Conservation (phyloP, 2,113 vertebrate species). For the Nothobranchius furzeri region DNA sequence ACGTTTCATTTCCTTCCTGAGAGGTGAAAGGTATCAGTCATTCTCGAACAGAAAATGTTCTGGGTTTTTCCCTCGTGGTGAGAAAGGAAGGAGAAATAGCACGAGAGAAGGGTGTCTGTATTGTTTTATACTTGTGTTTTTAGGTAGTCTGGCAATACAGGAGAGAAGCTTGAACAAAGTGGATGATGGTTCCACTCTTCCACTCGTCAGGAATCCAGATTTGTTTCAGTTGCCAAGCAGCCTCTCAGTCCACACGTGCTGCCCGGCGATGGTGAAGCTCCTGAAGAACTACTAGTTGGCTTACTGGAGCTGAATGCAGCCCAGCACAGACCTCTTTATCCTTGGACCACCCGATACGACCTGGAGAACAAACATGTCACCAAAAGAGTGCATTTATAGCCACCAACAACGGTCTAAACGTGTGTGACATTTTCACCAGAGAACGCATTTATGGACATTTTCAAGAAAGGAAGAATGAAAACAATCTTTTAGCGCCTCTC, state of each 20-base stretch:
- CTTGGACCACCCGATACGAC: conserved; percentile 53
- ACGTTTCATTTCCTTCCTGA: conserved; percentile 18
- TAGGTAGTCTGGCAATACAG: no score
- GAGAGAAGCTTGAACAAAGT: no score
- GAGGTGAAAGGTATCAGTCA: neutral
- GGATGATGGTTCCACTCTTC: neutral
- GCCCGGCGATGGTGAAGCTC: neutral
- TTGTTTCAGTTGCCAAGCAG: conserved; percentile 27
- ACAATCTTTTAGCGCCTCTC: no score
- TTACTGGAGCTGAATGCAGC: conserved; percentile 16
- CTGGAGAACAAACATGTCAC: conserved; percentile 44
- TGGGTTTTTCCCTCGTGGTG: no score
- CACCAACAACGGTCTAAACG: no score
- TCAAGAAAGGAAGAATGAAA: no score
- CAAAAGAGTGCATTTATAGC: no score
- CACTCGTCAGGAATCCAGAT: conserved; percentile 7
- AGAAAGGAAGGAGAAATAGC: no score
- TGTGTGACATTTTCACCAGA: no score
- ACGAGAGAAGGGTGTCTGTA: no score
- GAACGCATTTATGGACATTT: no score
- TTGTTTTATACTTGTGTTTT: no score
- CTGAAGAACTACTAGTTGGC: conserved; percentile 8
- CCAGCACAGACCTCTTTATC: conserved; percentile 6
- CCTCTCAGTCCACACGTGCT: conserved; percentile 14
- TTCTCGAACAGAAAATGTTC: conserved; percentile 8